Base-by-base conservation (phyloP, 92 coral and sea anemone species). In the Bergia sp. region DNA sequence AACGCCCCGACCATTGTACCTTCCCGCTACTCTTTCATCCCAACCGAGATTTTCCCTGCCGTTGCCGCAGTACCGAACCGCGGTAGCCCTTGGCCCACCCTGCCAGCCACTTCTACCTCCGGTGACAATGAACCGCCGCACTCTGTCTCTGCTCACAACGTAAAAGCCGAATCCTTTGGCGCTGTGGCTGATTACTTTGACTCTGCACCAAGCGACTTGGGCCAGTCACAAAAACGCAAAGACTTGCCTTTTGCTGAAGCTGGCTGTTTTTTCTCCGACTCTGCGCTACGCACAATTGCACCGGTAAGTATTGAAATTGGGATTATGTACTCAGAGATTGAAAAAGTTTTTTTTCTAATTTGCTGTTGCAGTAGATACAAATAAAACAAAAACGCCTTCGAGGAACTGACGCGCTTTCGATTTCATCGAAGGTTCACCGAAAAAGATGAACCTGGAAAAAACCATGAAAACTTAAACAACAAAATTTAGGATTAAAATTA, bases 1-100 rank as follows among this genome's bases (percentile, higher is more conserved):
- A 84, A 84, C 87, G 87, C 87, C 87, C 87, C 69, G 72, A 57
- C 85, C 4, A 80, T 84, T 2, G 66, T 84, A 0, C 72, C 87
- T 1, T 84, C 87, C 23, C 23, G 41, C 15, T 84, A 84, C 65
- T 45, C 79, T 29, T 45, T 73, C 67, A 71, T 84, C 15, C 87
- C 87, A 50, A 71, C 55, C 6, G 87, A 69, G 66, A 80, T 80
- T 57, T 57, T 80, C 36, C 49, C 85, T 37, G 40, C 20, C 37
- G 65, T 40, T 53, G n/a, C 67, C 1, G 15, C 85, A 3, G 42
- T 29, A 11, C 42, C 43, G 1, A 80, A 4, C 20, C 72, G 57
- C 44, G 39, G 66, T 5, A 49, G 21, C 5, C 10, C 36, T 0
- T 69, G 78, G 78, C 65, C 78, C 41, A 11, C 45, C 29, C 47